Evolutionary conservation across 2,797 vertebrate species (phyloP).

Genomic region (Galago senegalensis): DNA sequence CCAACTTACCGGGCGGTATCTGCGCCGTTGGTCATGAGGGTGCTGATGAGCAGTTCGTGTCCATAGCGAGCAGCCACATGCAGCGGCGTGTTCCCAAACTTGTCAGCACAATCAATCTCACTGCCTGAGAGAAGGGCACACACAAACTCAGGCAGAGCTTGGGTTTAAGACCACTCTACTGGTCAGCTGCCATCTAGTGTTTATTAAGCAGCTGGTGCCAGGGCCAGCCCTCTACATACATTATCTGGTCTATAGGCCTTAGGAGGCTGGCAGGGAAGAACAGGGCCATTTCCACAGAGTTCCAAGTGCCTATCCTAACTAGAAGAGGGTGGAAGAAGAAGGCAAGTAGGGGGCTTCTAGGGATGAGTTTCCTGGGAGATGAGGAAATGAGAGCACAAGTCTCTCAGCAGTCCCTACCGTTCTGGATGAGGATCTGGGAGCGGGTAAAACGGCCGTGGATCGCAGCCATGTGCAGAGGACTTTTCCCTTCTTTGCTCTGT

Average conservation of each 20-base stretch:
- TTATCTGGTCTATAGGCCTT: neutral
- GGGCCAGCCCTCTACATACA: neutral
- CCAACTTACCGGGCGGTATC: slow-evolving; percentile 95
- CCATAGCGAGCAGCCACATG: slow-evolving; percentile 99
- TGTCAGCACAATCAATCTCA: slow-evolving; percentile 98
- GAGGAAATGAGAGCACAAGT: neutral
- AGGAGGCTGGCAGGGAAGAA: neutral
- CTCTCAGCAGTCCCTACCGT: slow-evolving; percentile 90
- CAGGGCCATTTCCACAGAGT: neutral
- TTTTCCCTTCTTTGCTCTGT: slow-evolving; percentile 98
- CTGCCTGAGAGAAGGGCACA: slow-evolving; percentile 91
- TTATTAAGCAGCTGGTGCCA: neutral
- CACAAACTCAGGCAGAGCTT: neutral
- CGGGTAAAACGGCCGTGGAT: slow-evolving; percentile 98
- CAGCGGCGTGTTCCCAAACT: slow-evolving; percentile 98
- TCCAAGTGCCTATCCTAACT: neutral
- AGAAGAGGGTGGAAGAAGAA: neutral
- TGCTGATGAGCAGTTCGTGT: slow-evolving; percentile 98
- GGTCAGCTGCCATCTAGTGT: neutral
- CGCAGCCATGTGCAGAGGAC: slow-evolving; percentile 98
- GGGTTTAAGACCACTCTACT: neutral
- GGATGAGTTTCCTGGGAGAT: neutral
- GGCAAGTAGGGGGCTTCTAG: slow-evolving; percentile 13
- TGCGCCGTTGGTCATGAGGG: slow-evolving; percentile 98
- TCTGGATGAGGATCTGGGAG: slow-evolving; percentile 99